Evolutionary conservation across 2,113 vertebrate species (phyloP).

Genomic region (Acrocephalus arundinaceus): DNA sequence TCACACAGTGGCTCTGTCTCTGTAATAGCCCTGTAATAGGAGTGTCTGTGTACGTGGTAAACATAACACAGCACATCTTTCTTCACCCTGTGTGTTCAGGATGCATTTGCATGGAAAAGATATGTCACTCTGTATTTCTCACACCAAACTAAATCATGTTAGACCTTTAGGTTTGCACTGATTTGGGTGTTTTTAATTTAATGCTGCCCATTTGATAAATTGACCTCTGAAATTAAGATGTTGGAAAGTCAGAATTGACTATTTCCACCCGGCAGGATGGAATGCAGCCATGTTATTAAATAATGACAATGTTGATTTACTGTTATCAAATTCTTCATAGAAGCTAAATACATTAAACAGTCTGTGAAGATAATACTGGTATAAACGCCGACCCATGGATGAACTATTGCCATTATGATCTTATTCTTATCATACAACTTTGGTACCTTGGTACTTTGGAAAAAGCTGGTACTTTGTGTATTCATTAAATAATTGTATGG

Average conservation of each 20-base stretch:
- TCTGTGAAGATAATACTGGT: background rate
- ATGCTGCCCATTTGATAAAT: background rate
- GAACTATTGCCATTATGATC: background rate
- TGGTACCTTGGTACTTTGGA: background rate
- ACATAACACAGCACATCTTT: background rate
- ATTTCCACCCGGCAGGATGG: background rate
- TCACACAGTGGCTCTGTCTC: background rate
- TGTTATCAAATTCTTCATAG: background rate
- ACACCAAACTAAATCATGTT: background rate
- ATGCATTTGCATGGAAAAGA: background rate
- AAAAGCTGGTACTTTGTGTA: background rate
- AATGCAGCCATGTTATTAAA: constrained; percentile 5
- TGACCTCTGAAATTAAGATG: background rate
- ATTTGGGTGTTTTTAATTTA: background rate
- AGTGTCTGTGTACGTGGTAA: background rate
- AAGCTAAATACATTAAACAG: background rate
- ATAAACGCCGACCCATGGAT: background rate
- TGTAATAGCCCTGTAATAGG: background rate
- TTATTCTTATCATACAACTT: background rate
- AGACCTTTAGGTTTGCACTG: background rate
- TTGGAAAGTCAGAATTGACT: constrained; percentile 3
- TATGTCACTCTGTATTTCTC: background rate
- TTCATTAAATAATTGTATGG: background rate
- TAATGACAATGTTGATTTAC: constrained; percentile 14
- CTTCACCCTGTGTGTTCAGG: background rate